Evolutionary conservation across 92 coral and sea anemone genomes (phyloP).

Genomic region (Blastomussa wellsi): DNA sequence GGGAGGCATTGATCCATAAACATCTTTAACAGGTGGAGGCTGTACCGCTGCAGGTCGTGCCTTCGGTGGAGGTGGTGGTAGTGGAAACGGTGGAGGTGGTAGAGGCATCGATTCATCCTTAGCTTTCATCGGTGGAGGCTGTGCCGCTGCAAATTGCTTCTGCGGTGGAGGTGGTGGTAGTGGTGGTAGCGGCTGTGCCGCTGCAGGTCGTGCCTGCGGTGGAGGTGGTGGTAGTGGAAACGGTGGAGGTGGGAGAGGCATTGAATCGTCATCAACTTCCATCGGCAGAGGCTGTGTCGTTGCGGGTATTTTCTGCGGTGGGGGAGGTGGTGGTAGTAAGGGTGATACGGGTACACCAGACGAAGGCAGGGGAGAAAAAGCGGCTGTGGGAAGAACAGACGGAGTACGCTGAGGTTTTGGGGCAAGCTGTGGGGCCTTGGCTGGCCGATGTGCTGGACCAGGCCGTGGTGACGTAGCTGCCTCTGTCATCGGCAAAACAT

Average conservation of each 20-base stretch:
- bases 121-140: too few species aligned
- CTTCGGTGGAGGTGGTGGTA: too few species aligned
- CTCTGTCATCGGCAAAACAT: not conserved
- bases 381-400: not conserved
- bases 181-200: too few species aligned
- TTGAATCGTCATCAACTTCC: conserved; percentile 9
- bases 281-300: conserved; percentile 24
- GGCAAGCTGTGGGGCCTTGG: not conserved
- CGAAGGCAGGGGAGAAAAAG: not conserved
- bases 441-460: too few species aligned
- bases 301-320: not conserved
- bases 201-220: too few species aligned
- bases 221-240: conserved; percentile 38
- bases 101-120: too few species aligned
- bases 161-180: too few species aligned
- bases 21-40: too few species aligned
- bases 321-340: not conserved
- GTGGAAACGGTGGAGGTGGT: too few species aligned
- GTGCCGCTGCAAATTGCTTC: too few species aligned
- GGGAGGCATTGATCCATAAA: too few species aligned
- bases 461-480: not conserved
- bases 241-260: conserved; percentile 43
- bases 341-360: not conserved
- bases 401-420: not conserved
- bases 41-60: too few species aligned